Evolutionary conservation across 2,113 vertebrate species (phyloP).

Genomic region (Platycercus adscitus): DNA sequence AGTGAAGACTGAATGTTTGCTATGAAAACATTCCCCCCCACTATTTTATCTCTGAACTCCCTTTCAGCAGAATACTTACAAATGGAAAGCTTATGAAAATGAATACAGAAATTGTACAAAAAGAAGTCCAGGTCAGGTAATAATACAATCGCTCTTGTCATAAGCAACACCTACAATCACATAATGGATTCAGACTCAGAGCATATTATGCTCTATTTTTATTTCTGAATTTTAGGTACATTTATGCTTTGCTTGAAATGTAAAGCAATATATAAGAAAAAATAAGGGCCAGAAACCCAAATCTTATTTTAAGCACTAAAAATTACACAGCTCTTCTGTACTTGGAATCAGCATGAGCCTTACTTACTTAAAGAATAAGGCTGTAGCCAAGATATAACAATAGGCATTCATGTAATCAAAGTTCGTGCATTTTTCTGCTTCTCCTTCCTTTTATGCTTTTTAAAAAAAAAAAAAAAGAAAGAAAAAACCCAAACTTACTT

Average conservation of each 20-base stretch:
- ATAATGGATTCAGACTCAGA: not conserved
- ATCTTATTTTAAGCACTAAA: not conserved
- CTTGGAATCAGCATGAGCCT: not conserved
- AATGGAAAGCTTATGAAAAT: not conserved
- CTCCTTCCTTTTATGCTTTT: not conserved
- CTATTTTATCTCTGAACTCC: not conserved
- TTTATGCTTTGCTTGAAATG: not conserved
- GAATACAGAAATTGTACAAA: not conserved
- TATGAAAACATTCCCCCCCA: not conserved
- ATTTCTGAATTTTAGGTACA: not conserved
- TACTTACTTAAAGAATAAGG: not conserved
- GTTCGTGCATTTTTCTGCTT: not conserved
- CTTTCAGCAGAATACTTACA: not conserved
- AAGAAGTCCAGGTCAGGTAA: not conserved
- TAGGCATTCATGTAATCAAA: not conserved
- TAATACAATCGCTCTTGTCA: not conserved
- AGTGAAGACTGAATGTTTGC: not conserved
- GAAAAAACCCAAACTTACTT: not conserved
- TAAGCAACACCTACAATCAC: not conserved
- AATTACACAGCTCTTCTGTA: not conserved
- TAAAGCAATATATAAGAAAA: not conserved
- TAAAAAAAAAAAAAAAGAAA: not conserved
- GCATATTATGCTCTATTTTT: not conserved
- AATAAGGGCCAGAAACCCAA: not conserved
- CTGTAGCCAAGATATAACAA: not conserved